phyloP scores from a whole-genome alignment of 2,113 vertebrate species.

The Misgurnus anguillicaudatus region DNA sequence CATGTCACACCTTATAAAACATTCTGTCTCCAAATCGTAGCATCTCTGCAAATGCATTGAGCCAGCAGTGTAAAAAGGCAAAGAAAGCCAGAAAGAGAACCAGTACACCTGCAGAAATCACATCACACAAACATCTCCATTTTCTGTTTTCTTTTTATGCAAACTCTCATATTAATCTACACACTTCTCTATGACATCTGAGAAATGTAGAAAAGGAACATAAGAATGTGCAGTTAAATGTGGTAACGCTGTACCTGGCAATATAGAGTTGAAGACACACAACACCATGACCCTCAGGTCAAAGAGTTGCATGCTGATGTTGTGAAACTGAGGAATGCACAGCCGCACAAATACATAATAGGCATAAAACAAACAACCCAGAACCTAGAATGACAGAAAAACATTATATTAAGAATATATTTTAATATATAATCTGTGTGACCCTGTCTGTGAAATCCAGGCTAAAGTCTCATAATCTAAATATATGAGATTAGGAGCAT shows the following conservation, averaged over 20 bases:
- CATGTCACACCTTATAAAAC: constrained; percentile 82
- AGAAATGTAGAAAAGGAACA: background rate
- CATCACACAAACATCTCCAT: constrained; percentile 1
- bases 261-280: constrained; percentile 93
- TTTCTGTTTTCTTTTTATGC: no score
- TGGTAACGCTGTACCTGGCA: constrained; percentile 79
- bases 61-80: constrained; percentile 88
- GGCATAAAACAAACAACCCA: constrained; percentile 89
- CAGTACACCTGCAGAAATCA: constrained; percentile 74
- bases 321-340: constrained; percentile 87
- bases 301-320: constrained; percentile 85
- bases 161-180: no score
- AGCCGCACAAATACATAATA: constrained; percentile 94
- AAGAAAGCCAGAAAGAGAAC: constrained; percentile 85
- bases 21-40: constrained; percentile 86
- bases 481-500: no score
- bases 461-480: no score
- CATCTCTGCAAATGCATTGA: constrained; percentile 88
- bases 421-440: no score
- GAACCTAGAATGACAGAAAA: constrained; percentile 74
- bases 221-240: background rate
- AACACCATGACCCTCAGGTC: constrained; percentile 88
- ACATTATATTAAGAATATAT: no score
- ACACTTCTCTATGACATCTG: background rate
- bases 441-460: no score